Percentiles rank a stretch among this genome's conserved stretches.
Evolutionary conservation across 2,113 vertebrate species (phyloP).

Genomic region (Egretta garzetta): DNA sequence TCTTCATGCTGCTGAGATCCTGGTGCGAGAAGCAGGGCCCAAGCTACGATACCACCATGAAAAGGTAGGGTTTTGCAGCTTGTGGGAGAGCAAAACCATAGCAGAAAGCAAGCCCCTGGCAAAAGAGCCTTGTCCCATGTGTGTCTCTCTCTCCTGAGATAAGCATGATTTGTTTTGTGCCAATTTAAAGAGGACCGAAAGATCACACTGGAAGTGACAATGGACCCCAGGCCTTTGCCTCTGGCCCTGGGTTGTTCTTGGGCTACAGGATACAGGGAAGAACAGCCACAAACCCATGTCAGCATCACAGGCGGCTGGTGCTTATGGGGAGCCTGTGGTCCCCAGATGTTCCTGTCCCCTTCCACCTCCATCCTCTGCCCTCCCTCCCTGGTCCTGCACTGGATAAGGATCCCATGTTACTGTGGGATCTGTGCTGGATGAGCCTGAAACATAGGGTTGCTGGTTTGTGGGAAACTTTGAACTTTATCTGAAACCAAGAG

Average conservation of each 20-base stretch:
- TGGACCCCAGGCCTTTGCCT: neutral
- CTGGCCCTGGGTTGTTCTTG: neutral
- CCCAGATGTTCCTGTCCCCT: neutral
- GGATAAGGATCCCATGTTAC: accelerated
- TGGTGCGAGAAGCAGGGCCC: neutral
- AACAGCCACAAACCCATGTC: neutral
- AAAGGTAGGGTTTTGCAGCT: neutral
- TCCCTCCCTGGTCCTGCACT: neutral
- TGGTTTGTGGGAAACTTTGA: neutral
- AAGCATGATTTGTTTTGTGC: neutral
- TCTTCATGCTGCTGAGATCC: neutral
- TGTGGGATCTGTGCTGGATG: neutral
- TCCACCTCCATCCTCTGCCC: neutral
- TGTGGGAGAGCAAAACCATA: neutral
- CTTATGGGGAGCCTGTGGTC: neutral
- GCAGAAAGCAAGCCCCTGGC: neutral
- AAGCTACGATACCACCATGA: neutral
- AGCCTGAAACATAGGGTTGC: neutral
- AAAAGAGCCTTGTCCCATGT: neutral
- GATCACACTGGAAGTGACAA: neutral
- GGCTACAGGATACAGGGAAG: neutral
- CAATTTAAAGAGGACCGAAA: neutral
- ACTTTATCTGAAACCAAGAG: neutral
- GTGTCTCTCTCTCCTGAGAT: neutral
- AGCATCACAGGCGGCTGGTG: neutral